Base-by-base conservation (phyloP, 2,888 invertebrate species). In the Mylabris sibirica region DNA sequence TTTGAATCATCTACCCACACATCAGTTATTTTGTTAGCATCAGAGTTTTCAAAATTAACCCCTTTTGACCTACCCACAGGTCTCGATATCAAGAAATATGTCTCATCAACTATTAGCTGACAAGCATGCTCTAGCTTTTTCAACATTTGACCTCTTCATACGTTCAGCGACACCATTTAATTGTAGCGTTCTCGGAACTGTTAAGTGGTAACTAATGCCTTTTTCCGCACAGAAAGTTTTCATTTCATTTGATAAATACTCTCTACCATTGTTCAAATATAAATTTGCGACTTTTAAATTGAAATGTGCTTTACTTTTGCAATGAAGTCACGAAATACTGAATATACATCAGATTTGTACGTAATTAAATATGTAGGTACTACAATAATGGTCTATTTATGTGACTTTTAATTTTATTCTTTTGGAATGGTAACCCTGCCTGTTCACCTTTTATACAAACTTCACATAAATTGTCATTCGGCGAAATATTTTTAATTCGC, bases 111-210 rank as follows among this genome's bases (percentile, higher is more conserved):
- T 77, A 60, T 79, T 74, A 61, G 72, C 68, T 66, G 66, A 24
- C 71, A 71, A n/a, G n/a, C n/a, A 69, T 12, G 71, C 24, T 34
- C 65, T 60, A 76, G 76, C 81, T 76, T 62, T 82, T 78, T 72
- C 76, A 75, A 62, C 65, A 30, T 70, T 65, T n/a, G 71, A 67
- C 53, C 68, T 22, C 34, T 64, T 64, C 65, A 71, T 67, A 12
- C 67, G 26, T 38, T 71, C 68, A 1, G 71, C 5, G 38, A 71
- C 66, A 11, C 68, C 72, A 66, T 76, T 75, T 66, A 69, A 67
- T 67, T 76, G 72, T 26, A 71, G 72, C 22, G 67, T 70, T 26
- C 69, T 63, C 2, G 30, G 12, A 14, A 70, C 61, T n/a, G 73
- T 74, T 22, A 66, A 66, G 24, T 72, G 64, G 35, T 67, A 59